A percentile compares a stretch with the other conserved stretches of the same genome.
These are phyloP conservation scores for Brachionus paranguensis DNA, from an alignment of 1,140 invertebrate species.

Conservation along the genomic window DNA sequence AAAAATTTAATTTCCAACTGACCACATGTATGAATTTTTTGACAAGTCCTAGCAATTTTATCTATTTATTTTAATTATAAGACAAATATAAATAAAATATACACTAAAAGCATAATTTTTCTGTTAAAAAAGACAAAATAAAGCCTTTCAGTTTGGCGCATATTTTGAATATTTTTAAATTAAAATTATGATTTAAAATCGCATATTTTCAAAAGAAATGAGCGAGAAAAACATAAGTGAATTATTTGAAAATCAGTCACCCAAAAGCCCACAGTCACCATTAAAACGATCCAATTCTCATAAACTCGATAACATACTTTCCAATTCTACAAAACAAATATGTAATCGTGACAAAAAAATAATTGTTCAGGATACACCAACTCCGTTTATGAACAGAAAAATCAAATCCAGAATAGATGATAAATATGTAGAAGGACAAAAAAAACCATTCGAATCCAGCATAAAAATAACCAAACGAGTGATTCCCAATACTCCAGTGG, in stretches of 20 bases:
- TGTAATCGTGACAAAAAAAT: not conserved
- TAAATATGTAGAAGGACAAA: not conserved
- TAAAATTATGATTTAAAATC: not conserved
- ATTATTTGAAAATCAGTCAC: not conserved
- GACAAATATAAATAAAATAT: not conserved
- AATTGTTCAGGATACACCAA: not conserved
- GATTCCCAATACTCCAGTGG: not conserved
- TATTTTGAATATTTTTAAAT: not conserved
- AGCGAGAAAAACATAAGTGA: not conserved
- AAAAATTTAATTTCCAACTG: no score
- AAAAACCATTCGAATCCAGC: not conserved
- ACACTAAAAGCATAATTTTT: not conserved
- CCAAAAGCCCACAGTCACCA: not conserved
- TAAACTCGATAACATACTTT: not conserved
- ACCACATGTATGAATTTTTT: no score
- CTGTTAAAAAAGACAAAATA: not conserved
- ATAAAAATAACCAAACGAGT: not conserved
- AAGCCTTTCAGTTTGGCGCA: not conserved
- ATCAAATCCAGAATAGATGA: not conserved
- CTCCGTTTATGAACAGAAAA: constrained; percentile 8
- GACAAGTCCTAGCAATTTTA: no score
- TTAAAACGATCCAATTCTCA: not conserved
- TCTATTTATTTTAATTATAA: no score
- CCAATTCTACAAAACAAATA: not conserved
- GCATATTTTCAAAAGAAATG: not conserved